These are phyloP conservation scores for Polyommatus icarus DNA, from an alignment of 2,888 invertebrate genomes.

Conservation along the genomic window DNA sequence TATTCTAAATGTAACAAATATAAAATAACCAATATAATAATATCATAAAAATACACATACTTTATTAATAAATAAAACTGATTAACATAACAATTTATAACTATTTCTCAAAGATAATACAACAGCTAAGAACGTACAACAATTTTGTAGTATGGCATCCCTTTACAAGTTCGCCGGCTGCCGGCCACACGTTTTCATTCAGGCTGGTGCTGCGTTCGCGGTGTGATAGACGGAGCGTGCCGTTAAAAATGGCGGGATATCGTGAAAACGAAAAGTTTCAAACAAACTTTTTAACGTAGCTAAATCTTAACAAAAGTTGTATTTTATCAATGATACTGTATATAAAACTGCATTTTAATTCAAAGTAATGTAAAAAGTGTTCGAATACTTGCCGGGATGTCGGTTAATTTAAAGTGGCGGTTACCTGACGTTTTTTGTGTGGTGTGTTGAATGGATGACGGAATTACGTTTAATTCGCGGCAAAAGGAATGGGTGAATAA, in stretches of 20 bases:
- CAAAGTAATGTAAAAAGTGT: slow-evolving; percentile 49
- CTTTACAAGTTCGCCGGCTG: slow-evolving; percentile 4
- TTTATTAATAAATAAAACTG: background rate
- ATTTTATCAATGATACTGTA: slow-evolving; percentile 36
- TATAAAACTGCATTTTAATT: slow-evolving; percentile 40
- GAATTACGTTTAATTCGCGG: slow-evolving; percentile 73
- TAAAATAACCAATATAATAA: too few relatives aligned
- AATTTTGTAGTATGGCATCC: slow-evolving; percentile 35
- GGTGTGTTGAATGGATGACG: slow-evolving; percentile 76
- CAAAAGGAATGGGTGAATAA: slow-evolving; percentile 71
- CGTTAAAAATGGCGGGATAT: slow-evolving; percentile 40
- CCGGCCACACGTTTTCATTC: slow-evolving; percentile 52
- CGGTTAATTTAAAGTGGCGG: slow-evolving; percentile 80
- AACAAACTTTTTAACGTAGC: slow-evolving; percentile 62
- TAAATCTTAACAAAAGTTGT: slow-evolving; percentile 54
- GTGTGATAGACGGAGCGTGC: slow-evolving; percentile 69
- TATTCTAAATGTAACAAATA: too few relatives aligned
- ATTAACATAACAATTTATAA: background rate
- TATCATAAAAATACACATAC: background rate
- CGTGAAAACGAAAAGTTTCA: slow-evolving; percentile 67
- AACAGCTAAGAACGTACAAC: background rate
- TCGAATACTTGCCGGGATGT: slow-evolving; percentile 75
- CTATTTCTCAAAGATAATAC: background rate
- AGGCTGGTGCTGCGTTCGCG: slow-evolving; percentile 58
- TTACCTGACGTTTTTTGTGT: slow-evolving; percentile 81